phyloP scores from a whole-genome alignment of 53 echinoderm and acorn worm genomes.

The Paelopatides confundens region DNA sequence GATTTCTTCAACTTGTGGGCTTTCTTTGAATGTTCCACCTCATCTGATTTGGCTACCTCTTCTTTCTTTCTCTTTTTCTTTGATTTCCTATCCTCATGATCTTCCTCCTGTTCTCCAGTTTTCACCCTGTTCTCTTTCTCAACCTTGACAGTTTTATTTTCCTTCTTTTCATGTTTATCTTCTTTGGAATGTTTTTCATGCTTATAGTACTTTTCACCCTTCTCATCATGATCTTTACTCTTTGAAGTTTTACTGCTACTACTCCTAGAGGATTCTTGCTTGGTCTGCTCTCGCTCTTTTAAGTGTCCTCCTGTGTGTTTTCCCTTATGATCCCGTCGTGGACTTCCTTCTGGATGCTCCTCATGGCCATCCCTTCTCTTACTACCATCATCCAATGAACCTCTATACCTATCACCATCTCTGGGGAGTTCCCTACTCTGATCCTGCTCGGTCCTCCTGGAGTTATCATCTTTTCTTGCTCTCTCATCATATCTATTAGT shows the following conservation, averaged over 20 bases:
- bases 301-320: neutral
- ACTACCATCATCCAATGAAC: slow-evolving; percentile 32
- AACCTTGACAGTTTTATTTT: slow-evolving; percentile 28
- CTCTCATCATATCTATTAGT: neutral
- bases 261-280: neutral
- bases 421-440: slow-evolving; percentile 1
- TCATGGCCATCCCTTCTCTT: slow-evolving; percentile 31
- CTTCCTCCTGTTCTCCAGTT: slow-evolving; percentile 33
- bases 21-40: slow-evolving; percentile 51
- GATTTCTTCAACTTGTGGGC: slow-evolving; percentile 61
- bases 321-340: slow-evolving; percentile 5
- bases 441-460: neutral
- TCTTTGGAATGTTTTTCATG: slow-evolving; percentile 41
- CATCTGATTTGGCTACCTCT: slow-evolving; percentile 44
- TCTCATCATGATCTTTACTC: slow-evolving; percentile 21
- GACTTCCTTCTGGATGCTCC: neutral
- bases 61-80: slow-evolving; percentile 61
- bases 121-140: slow-evolving; percentile 29
- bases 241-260: neutral
- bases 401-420: slow-evolving; percentile 66
- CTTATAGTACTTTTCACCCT: neutral
- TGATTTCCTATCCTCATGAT: slow-evolving; percentile 36
- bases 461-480: neutral
- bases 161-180: slow-evolving; percentile 32
- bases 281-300: slow-evolving; percentile 3